Percentiles rank a stretch among this genome's conserved stretches.
Conservation (phyloP, 2,888 invertebrate genomes). For the Noctua janthina region DNA sequence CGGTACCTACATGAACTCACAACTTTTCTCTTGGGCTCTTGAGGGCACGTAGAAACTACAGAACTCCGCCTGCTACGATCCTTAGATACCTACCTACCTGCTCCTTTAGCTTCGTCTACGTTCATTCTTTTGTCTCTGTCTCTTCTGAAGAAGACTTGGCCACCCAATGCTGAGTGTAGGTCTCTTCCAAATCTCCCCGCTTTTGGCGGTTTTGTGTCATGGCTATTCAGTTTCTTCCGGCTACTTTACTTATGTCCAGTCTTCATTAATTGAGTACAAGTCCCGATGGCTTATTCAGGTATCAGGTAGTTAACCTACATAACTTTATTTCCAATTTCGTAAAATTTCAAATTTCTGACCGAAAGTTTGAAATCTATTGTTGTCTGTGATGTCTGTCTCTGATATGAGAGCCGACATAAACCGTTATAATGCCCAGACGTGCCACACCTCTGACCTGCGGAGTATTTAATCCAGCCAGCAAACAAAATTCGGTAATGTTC, state of each 20-base stretch:
- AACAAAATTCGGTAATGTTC: slow-evolving; percentile 28
- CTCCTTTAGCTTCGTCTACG: not conserved
- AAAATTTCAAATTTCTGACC: not conserved
- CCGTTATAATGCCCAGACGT: slow-evolving; percentile 6
- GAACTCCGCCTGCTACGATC: not conserved
- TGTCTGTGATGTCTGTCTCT: not conserved
- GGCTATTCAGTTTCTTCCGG: not conserved
- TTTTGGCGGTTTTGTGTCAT: not conserved
- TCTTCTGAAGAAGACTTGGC: not conserved
- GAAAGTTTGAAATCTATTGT: slow-evolving; percentile 7
- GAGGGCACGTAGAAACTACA: not conserved
- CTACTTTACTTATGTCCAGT: not conserved
- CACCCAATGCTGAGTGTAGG: not conserved
- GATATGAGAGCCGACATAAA: slow-evolving; percentile 28
- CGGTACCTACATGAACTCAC: not conserved
- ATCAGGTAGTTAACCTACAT: not conserved
- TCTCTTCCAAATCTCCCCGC: not conserved
- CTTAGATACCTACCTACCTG: not conserved
- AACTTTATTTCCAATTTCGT: not conserved
- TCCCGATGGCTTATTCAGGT: not conserved
- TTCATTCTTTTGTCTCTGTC: not conserved
- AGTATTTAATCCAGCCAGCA: slow-evolving; percentile 31
- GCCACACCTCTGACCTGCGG: slow-evolving; percentile 39
- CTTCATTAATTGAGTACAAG: not conserved
- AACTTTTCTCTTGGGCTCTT: not conserved